Percentiles rank a stretch among this genome's conserved stretches.
These are phyloP conservation scores for Teleogryllus occipitalis DNA, from an alignment of 1,140 invertebrate species.

Conservation along the genomic window DNA sequence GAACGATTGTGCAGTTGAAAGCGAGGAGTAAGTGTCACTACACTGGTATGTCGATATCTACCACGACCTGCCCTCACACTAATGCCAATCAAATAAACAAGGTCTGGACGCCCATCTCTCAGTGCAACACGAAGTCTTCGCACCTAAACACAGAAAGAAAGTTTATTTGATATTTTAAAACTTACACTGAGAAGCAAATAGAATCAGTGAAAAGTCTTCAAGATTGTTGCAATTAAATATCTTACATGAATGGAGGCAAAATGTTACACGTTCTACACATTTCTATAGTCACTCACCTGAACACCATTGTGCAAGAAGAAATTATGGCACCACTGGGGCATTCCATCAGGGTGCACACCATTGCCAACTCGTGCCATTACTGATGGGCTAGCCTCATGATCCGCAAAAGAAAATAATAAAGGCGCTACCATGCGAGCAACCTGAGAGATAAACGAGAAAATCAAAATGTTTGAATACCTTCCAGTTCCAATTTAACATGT, in stretches of 20 bases:
- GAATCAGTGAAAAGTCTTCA: too few species aligned
- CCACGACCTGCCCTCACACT: slow-evolving; percentile 80
- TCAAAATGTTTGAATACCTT: too few species aligned
- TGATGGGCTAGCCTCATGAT: slow-evolving; percentile 66
- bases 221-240: too few species aligned
- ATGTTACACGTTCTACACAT: too few species aligned
- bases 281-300: slow-evolving; percentile 37
- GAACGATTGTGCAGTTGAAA: slow-evolving; percentile 92
- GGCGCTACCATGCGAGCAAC: slow-evolving; percentile 82
- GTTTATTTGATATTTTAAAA: too few species aligned
- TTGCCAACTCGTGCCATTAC: slow-evolving; percentile 63
- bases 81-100: slow-evolving; percentile 74
- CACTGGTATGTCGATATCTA: slow-evolving; percentile 78
- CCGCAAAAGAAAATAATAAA: slow-evolving; percentile 88
- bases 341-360: slow-evolving; percentile 51
- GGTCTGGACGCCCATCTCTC: slow-evolving; percentile 53
- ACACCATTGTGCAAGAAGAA: slow-evolving; percentile 74
- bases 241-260: too few species aligned
- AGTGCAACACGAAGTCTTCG: slow-evolving; percentile 55
- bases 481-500: too few species aligned
- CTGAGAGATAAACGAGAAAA: neutral
- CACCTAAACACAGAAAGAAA: slow-evolving; percentile 34
- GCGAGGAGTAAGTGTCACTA: slow-evolving; percentile 86
- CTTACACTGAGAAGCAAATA: too few species aligned
- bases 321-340: slow-evolving; percentile 70